Percentiles rank a stretch among this genome's conserved stretches.
Conservation (phyloP, 2,797 vertebrate species). For the Carcharodon carcharias region DNA sequence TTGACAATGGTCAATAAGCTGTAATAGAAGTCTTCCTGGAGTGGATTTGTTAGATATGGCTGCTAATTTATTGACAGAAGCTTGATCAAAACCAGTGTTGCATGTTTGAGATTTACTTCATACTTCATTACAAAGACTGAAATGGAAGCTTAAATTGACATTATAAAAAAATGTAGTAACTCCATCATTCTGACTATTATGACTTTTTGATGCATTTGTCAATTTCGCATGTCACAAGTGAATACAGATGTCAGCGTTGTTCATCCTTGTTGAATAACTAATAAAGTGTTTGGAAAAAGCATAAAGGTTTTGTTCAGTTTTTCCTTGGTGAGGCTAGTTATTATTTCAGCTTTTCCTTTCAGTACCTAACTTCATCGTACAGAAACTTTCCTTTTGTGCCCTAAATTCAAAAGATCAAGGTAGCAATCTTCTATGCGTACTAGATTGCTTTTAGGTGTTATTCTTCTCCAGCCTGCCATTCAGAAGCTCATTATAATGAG, state of each 20-base stretch:
- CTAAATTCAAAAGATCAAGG: conserved; percentile 18
- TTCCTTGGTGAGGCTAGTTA: not conserved
- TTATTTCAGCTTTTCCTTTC: not conserved
- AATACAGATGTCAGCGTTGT: not conserved
- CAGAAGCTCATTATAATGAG: conserved; percentile 11
- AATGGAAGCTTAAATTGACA: not conserved
- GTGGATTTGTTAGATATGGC: not conserved
- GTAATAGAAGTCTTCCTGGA: not conserved
- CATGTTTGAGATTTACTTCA: not conserved
- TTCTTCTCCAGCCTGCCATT: conserved; percentile 43
- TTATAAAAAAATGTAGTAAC: not conserved
- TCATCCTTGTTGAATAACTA: not conserved
- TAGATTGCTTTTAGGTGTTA: conserved; percentile 51
- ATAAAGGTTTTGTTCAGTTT: not conserved
- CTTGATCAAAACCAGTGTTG: not conserved
- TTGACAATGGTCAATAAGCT: not conserved
- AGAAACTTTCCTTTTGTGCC: conserved; percentile 5
- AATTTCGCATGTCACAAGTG: not conserved
- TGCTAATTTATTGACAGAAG: not conserved
- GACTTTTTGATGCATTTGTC: not conserved
- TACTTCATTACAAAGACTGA: not conserved
- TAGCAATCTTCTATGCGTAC: conserved; percentile 24
- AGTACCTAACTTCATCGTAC: not conserved
- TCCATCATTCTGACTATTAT: not conserved
- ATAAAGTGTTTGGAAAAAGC: not conserved